Evolutionary conservation across 2,888 invertebrate species (phyloP).

Genomic region (Megamerina dolium): DNA sequence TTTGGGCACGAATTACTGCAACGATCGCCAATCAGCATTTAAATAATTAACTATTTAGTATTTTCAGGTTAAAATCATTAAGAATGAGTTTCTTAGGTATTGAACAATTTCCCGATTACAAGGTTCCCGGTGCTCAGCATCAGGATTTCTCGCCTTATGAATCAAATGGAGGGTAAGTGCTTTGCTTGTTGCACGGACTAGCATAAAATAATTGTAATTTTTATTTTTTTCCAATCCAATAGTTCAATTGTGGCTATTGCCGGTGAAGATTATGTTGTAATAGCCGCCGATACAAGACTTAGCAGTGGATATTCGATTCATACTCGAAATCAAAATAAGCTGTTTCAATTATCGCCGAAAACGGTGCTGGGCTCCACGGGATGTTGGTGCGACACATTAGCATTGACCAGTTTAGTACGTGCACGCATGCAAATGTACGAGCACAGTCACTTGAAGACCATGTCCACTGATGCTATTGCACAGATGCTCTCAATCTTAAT

Average conservation of each 20-base stretch:
- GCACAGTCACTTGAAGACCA: conserved; percentile 88
- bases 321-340: conserved; percentile 80
- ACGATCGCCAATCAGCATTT: conserved; percentile 5
- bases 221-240: conserved; percentile 36
- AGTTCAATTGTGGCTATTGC: conserved; percentile 94
- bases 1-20: conserved; percentile 14
- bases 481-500: conserved; percentile 95
- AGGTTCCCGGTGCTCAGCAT: conserved; percentile 48
- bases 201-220: too few species aligned
- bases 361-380: conserved; percentile 93
- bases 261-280: conserved; percentile 89
- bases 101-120: conserved; percentile 45
- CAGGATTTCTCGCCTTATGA: conserved; percentile 63
- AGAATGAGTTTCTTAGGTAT: conserved; percentile 32
- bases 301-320: conserved; percentile 88
- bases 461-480: conserved; percentile 87
- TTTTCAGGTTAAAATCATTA: not conserved
- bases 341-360: conserved; percentile 71
- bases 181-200: not conserved
- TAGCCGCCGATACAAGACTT: conserved; percentile 92
- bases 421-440: conserved; percentile 92
- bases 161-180: conserved; percentile 69
- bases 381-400: conserved; percentile 96
- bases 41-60: not conserved
- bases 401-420: conserved; percentile 75